These are phyloP conservation scores for Lochmaea crataegi DNA, from an alignment of 2,888 invertebrate species.

Conservation along the genomic window DNA sequence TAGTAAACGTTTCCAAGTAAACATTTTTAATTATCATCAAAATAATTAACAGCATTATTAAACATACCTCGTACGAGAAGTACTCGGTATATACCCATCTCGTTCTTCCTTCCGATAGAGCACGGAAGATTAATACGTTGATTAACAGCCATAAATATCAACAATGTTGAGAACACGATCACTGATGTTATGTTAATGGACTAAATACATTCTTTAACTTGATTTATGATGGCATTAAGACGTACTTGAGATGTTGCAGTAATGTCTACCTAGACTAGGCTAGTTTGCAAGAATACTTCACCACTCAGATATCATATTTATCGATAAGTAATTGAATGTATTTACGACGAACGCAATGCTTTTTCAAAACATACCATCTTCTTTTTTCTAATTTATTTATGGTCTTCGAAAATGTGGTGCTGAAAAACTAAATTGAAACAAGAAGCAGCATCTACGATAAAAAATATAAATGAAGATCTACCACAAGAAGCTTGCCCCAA, in stretches of 20 bases:
- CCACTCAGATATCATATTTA: conserved; percentile 7
- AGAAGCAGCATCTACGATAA: no score
- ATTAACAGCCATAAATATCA: conserved; percentile 36
- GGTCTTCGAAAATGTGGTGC: no score
- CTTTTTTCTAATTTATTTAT: no score
- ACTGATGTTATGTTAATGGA: conserved; percentile 36
- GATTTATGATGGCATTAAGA: conserved; percentile 33
- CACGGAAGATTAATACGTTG: conserved; percentile 32
- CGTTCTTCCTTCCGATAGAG: conserved; percentile 13
- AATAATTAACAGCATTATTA: neutral
- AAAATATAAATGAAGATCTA: no score
- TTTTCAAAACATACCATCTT: neutral
- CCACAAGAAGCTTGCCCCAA: no score
- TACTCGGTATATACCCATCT: neutral
- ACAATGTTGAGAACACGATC: conserved; percentile 36
- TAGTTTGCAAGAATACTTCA: conserved; percentile 15
- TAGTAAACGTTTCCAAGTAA: no score
- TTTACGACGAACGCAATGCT: neutral
- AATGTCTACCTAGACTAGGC: conserved; percentile 23
- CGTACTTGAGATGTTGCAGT: conserved; percentile 31
- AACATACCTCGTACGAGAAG: neutral
- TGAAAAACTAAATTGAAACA: no score
- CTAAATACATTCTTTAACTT: conserved; percentile 34
- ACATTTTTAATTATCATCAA: neutral
- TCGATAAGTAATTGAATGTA: neutral